These are phyloP conservation scores for Scortum barcoo DNA, from an alignment of 2,113 vertebrate genomes.

Conservation along the genomic window DNA sequence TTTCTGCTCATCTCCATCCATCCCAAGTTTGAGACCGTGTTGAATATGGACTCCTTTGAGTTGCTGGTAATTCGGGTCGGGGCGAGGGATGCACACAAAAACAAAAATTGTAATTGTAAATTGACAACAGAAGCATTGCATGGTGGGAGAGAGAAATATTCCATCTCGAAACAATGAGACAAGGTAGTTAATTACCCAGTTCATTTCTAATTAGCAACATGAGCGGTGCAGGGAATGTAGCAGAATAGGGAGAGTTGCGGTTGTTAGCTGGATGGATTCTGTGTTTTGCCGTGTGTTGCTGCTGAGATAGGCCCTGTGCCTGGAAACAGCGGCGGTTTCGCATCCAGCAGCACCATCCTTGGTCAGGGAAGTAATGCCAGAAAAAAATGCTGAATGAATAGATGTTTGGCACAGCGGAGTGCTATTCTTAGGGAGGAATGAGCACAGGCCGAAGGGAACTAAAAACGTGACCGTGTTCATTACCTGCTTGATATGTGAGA, in stretches of 20 bases:
- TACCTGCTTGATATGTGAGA: constrained; percentile 24
- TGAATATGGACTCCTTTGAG: constrained; percentile 53
- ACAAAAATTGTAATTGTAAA: constrained; percentile 44
- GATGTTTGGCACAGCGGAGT: constrained; percentile 49
- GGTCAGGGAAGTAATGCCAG: constrained; percentile 55
- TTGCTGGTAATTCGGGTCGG: constrained; percentile 55
- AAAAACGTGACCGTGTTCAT: constrained; percentile 10
- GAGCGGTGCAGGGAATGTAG: constrained; percentile 58
- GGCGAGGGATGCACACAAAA: constrained; percentile 39
- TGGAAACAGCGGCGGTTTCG: constrained; percentile 50
- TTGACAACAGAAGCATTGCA: constrained; percentile 52
- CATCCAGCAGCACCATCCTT: constrained; percentile 58
- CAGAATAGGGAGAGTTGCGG: constrained; percentile 49
- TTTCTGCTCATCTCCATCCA: constrained; percentile 40
- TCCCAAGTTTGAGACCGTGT: constrained; percentile 36
- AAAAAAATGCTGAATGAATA: constrained; percentile 62
- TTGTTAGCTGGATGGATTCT: constrained; percentile 71
- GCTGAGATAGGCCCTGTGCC: constrained; percentile 74
- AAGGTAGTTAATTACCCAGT: constrained; percentile 75
- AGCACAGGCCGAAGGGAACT: constrained; percentile 15
- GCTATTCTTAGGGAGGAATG: constrained; percentile 33
- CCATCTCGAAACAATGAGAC: constrained; percentile 68
- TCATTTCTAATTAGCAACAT: constrained; percentile 75
- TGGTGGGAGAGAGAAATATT: constrained; percentile 55
- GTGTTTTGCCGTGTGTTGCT: constrained; percentile 61